Conservation (phyloP, 23 tunicate genomes). For the Halocynthia roretzi region DNA sequence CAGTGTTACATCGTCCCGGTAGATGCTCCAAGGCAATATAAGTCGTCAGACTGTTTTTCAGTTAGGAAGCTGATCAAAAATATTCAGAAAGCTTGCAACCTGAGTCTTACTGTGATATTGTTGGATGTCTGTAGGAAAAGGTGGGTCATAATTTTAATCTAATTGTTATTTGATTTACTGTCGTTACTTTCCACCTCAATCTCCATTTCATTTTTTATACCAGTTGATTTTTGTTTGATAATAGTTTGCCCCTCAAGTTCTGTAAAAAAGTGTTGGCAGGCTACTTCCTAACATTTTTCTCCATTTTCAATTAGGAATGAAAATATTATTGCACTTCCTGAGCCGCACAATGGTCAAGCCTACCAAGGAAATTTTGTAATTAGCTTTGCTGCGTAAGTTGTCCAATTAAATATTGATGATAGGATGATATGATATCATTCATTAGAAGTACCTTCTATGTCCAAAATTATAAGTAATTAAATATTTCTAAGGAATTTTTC, state of each 20-base stretch:
- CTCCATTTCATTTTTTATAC: too few relatives aligned
- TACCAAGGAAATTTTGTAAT: slow-evolving; percentile 18
- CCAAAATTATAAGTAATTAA: too few relatives aligned
- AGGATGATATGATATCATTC: too few relatives aligned
- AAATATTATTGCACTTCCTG: neutral
- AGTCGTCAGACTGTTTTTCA: slow-evolving; percentile 31
- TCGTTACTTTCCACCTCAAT: too few relatives aligned
- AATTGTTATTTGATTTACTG: too few relatives aligned
- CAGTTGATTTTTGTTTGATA: too few relatives aligned
- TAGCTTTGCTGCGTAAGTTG: slow-evolving; percentile 5
- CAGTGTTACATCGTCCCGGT: slow-evolving; percentile 58
- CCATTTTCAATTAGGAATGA: neutral
- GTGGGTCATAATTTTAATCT: slow-evolving; percentile 2
- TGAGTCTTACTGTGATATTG: slow-evolving; percentile 42
- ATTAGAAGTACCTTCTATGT: too few relatives aligned
- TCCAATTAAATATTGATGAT: too few relatives aligned
- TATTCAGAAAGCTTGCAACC: slow-evolving; percentile 37
- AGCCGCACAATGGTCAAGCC: neutral
- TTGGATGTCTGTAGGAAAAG: slow-evolving; percentile 65
- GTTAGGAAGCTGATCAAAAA: slow-evolving; percentile 31
- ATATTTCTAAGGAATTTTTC: too few relatives aligned
- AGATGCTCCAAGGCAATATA: slow-evolving; percentile 51
- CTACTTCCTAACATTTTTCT: too few relatives aligned
- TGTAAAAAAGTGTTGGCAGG: too few relatives aligned
- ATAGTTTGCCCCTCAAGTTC: too few relatives aligned